phyloP scores from a whole-genome alignment of 2,888 invertebrate genomes.

The Pantelozetes paolii region DNA sequence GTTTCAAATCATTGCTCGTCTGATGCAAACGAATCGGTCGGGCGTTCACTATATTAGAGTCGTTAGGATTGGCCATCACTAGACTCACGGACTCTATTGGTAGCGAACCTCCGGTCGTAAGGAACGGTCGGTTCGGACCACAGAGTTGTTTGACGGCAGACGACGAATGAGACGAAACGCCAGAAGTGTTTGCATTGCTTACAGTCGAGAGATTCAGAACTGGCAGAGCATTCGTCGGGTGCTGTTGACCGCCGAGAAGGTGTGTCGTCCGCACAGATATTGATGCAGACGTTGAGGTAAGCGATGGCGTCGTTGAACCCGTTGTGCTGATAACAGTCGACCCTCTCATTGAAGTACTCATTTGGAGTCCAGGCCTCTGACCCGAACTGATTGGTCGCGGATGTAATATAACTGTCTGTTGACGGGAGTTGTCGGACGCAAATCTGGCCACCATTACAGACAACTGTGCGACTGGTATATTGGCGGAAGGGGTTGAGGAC shows the following conservation, averaged over 20 bases:
- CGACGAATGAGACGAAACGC: slow-evolving; percentile 4
- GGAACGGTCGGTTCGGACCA: slow-evolving; percentile 30
- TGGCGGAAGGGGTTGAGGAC: background rate
- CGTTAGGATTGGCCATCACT: slow-evolving; percentile 35
- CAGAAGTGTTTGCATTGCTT: slow-evolving; percentile 25
- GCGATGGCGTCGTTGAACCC: slow-evolving; percentile 11
- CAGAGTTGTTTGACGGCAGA: slow-evolving; percentile 39
- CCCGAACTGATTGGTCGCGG: slow-evolving; percentile 35
- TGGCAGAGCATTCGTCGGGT: slow-evolving; percentile 22
- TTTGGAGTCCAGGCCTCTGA: background rate
- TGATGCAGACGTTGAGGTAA: slow-evolving; percentile 31
- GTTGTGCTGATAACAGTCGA: slow-evolving; percentile 6
- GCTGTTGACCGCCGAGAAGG: slow-evolving; percentile 35
- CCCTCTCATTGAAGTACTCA: slow-evolving; percentile 16
- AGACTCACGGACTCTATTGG: slow-evolving; percentile 39
- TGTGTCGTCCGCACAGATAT: slow-evolving; percentile 38
- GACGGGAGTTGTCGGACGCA: slow-evolving; percentile 15
- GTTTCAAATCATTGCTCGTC: slow-evolving; percentile 32
- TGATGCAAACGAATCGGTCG: slow-evolving; percentile 27
- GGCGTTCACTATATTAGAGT: slow-evolving; percentile 16
- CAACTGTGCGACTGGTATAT: slow-evolving; percentile 12
- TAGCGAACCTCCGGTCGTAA: slow-evolving; percentile 28
- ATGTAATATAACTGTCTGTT: slow-evolving; percentile 41
- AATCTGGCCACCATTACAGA: slow-evolving; percentile 40
- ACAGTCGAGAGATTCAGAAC: slow-evolving; percentile 40